These are phyloP conservation scores for Apolygus lucorum DNA, from an alignment of 1,140 invertebrate species.

Conservation along the genomic window DNA sequence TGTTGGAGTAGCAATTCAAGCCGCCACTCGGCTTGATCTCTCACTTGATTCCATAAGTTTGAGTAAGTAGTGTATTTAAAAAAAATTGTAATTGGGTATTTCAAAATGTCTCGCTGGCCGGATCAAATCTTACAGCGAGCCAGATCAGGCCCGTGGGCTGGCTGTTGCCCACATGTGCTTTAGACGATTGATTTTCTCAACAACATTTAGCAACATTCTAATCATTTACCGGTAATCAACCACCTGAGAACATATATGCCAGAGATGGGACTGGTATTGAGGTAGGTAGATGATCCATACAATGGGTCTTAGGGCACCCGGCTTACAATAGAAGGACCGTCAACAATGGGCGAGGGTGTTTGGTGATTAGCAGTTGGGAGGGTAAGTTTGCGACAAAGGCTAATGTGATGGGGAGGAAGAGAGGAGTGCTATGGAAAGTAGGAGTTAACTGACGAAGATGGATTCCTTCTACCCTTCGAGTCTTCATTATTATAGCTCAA, in stretches of 20 bases:
- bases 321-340: conserved; percentile 9
- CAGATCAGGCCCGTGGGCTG: too few species aligned
- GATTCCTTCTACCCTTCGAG: neutral
- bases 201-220: neutral
- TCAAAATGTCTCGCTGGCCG: too few species aligned
- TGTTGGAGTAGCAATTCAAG: too few species aligned
- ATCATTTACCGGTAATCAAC: neutral
- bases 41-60: too few species aligned
- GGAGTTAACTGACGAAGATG: conserved; percentile 3
- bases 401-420: neutral
- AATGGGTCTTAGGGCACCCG: neutral
- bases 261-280: neutral
- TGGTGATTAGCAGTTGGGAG: neutral
- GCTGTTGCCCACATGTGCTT: too few species aligned
- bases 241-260: too few species aligned
- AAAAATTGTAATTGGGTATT: too few species aligned
- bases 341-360: neutral
- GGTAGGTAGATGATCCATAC: neutral
- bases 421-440: neutral
- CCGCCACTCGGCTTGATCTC: too few species aligned
- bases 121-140: too few species aligned
- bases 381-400: conserved; percentile 5
- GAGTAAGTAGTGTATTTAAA: too few species aligned
- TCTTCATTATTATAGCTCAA: neutral
- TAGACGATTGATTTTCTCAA: neutral